Percentiles rank a stretch among this genome's conserved stretches.
phyloP scores from a whole-genome alignment of 2,113 vertebrate genomes.

The Tamias sibiricus region DNA sequence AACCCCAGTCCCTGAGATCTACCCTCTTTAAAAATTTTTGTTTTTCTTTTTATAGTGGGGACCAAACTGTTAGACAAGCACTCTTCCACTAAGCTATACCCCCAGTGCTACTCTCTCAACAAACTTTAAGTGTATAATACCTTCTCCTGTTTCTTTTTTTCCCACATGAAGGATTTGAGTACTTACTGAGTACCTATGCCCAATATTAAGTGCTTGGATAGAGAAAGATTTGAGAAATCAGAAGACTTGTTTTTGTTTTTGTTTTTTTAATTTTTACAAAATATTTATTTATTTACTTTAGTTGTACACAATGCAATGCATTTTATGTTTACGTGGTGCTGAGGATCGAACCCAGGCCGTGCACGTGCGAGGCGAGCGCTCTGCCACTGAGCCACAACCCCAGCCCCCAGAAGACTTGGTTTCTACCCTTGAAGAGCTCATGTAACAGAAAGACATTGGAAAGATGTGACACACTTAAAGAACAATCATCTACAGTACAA shows the following conservation, averaged over 20 bases:
- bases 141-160: neutral
- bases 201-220: neutral
- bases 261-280: too few species aligned
- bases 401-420: too few species aligned
- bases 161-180: neutral
- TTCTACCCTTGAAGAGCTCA: neutral
- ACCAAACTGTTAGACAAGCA: neutral
- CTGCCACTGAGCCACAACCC: too few species aligned
- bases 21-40: too few species aligned
- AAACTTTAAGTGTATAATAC: neutral
- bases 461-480: neutral
- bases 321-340: too few species aligned
- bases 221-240: conserved; percentile 42
- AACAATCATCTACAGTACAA: neutral
- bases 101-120: neutral
- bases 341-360: too few species aligned
- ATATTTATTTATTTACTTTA: too few species aligned
- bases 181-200: neutral
- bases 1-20: too few species aligned
- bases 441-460: neutral
- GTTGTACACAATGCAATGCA: too few species aligned
- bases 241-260: conserved; percentile 12
- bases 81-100: neutral
- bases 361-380: too few species aligned
- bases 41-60: neutral